phyloP scores from a whole-genome alignment of 2,113 vertebrate species.

The Brachionichthys hirsutus region DNA sequence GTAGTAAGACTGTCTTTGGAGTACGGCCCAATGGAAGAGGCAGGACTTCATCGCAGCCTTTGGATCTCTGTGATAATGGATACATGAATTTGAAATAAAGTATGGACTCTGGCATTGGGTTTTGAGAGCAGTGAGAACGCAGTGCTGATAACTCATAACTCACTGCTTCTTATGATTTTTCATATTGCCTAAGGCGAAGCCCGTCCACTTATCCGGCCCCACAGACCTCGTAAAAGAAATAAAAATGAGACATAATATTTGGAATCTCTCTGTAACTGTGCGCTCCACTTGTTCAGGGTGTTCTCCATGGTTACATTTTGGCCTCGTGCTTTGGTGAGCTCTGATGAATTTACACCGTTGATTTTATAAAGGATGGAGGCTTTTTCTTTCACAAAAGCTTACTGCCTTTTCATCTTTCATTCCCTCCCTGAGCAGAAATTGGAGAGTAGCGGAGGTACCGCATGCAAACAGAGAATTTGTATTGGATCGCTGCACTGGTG shows the following conservation, averaged over 20 bases:
- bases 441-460: too few relatives aligned
- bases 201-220: conserved; percentile 15
- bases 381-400: not conserved
- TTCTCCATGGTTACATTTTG: conserved; percentile 29
- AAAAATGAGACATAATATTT: conserved; percentile 15
- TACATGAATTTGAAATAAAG: conserved; percentile 15
- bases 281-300: conserved; percentile 32
- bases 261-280: conserved; percentile 6
- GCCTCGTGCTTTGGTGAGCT: conserved; percentile 17
- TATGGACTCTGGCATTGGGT: not conserved
- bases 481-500: too few relatives aligned
- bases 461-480: too few relatives aligned
- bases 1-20: too few relatives aligned
- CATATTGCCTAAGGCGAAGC: conserved; percentile 23
- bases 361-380: not conserved
- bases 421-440: too few relatives aligned
- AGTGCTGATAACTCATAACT: not conserved
- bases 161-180: conserved; percentile 19
- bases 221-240: conserved; percentile 8
- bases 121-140: conserved; percentile 15
- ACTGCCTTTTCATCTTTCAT: too few relatives aligned
- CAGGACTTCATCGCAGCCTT: too few relatives aligned
- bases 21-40: too few relatives aligned
- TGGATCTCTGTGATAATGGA: conserved; percentile 5
- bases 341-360: not conserved